Evolutionary conservation across 2,888 invertebrate species (phyloP), one percentile per base, ranked within the genome.

Genomic region (Trachelus stipa): DNA sequence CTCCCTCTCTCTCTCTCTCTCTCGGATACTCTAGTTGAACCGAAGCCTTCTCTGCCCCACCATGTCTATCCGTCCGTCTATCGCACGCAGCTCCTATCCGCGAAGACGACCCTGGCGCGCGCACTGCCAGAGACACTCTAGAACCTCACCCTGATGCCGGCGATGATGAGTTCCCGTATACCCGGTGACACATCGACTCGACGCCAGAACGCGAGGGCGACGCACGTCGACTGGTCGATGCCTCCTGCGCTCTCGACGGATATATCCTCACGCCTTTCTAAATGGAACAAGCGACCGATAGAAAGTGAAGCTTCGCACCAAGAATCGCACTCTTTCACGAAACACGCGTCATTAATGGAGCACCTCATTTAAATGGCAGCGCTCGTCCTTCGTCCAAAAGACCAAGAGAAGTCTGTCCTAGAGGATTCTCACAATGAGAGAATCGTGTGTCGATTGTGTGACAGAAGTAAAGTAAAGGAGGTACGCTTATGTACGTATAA

Each of bases 1-100:
- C 84, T 15, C 30, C 79, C 78, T 74, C n/a, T 73, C 71, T 33
- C n/a, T 69, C 75, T 76, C 73, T 40, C 75, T 37, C 77, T 30
- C 68, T 68, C 73, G 37, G 40, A 15, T 40, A 12, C 40, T 40
- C 15, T 40, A 6, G 40, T 15, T 6, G 15, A 40, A 40, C 40
- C 40, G 40, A 40, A 23, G 40, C 40, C 23, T 56, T 23, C 23
- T 12, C 23, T 15, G 23, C 69, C 73, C n/a, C 78, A 56, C 35
- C 78, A 34, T 68, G 76, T 73, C 69, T 68, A 77, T 79, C 40
- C 75, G 73, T 71, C 34, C 35, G 74, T 35, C 40, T 4, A 56
- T 56, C 40, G 40, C 6, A 23, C 40, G 40, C 40, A 56, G 40
- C 40, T 56, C 6, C 23, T 2, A 56, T 56, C 40, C 23, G 6